phyloP scores from a whole-genome alignment of 1,140 invertebrate species.

The Plectrocnemia conspersa region DNA sequence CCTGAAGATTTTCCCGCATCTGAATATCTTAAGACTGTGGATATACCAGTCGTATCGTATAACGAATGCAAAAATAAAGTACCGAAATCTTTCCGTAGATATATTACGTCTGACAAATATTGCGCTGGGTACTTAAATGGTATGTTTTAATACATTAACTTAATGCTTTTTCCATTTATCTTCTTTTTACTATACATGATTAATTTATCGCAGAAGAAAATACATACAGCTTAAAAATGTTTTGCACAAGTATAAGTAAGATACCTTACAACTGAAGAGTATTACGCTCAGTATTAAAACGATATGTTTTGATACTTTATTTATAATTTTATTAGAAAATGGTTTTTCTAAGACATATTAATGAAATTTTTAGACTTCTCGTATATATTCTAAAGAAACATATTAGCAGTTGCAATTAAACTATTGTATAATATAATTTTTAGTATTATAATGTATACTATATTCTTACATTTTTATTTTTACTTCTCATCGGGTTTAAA shows the following conservation, averaged over 20 bases:
- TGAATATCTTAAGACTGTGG: not conserved
- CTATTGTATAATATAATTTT: not conserved
- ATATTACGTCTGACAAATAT: conserved; percentile 11
- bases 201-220: too few relatives aligned
- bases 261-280: not conserved
- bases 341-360: too few relatives aligned
- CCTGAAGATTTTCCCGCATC: not conserved
- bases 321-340: not conserved
- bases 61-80: not conserved
- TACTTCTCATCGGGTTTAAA: not conserved
- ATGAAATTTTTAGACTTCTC: too few relatives aligned
- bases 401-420: not conserved
- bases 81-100: not conserved
- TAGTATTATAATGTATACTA: not conserved
- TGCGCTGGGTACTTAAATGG: conserved; percentile 21
- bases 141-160: not conserved
- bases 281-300: not conserved
- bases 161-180: not conserved
- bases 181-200: too few relatives aligned
- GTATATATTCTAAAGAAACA: too few relatives aligned
- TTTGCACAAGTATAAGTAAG: too few relatives aligned
- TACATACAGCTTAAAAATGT: too few relatives aligned
- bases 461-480: not conserved
- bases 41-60: conserved; percentile 8
- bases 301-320: too few relatives aligned